These are phyloP conservation scores for Lasiommata megera DNA, from an alignment of 2,888 invertebrate species.

Conservation along the genomic window DNA sequence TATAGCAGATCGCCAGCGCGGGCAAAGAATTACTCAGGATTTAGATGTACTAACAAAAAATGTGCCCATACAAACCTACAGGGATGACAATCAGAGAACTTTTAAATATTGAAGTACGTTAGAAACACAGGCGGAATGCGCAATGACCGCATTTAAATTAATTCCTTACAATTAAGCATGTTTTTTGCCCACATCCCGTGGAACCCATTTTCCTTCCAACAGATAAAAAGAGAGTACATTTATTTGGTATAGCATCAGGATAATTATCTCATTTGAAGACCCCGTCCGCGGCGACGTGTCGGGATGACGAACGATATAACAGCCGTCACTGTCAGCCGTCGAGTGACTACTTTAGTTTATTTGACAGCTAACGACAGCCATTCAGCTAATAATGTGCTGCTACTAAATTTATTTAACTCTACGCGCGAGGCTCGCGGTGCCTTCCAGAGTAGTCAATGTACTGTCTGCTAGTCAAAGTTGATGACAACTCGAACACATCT, in stretches of 20 bases:
- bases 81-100: no score
- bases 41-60: no score
- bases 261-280: background rate
- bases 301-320: slow-evolving; percentile 11
- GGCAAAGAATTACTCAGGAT: no score
- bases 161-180: background rate
- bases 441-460: no score
- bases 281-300: background rate
- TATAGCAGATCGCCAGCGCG: no score
- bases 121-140: no score
- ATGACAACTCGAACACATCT: no score
- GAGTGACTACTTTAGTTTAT: background rate
- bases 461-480: no score
- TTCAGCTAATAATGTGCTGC: slow-evolving; percentile 4
- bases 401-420: background rate
- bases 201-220: background rate
- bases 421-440: no score
- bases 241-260: background rate
- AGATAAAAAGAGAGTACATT: background rate
- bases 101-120: no score
- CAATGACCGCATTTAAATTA: background rate
- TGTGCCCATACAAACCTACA: no score
- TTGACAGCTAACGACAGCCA: slow-evolving; percentile 12
- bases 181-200: background rate
- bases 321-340: slow-evolving; percentile 12